Base-by-base conservation (phyloP, 2,797 vertebrate species). In the Melanotaenia nigrans region DNA sequence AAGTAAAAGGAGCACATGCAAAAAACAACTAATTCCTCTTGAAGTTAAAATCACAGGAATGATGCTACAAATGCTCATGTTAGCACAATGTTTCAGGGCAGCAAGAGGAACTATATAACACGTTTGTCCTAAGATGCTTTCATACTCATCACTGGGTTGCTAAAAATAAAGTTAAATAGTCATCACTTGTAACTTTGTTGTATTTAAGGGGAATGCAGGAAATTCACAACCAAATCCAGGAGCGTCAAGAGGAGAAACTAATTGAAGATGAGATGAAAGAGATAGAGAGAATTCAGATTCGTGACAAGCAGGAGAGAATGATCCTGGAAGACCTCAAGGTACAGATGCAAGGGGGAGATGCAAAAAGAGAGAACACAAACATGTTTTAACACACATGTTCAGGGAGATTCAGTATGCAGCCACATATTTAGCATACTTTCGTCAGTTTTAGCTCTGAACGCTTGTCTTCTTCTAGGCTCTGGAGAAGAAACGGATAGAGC, bases 311-410 rank as follows among this genome's bases (percentile, higher is more conserved):
- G 85, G 94, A 96, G 16, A 88, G 62, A 68, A 90, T 96, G 79
- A 95, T 94, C 40, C 78, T 90, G 83, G 95, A 97, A 61, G 96
- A 98, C 7, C 71, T 93, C 7, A 82, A 94, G 96, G 97, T 98
- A 88, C 24, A 42, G 8, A 20, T 18, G 1, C 20, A 24, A 14
- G 40, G 25, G 12, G 14, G 0, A 25, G 30, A 20, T 9, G 2
- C 49, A 28, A 2, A 25, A 11, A 25, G 13, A 28, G 24, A 42
- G 9, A 55, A 12, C 65, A 11, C 8, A 68, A 22, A 8, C 47
- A 54, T 25, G n/a, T n/a, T 61, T 8, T 33, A 35, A 30, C 4
- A n/a, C 4, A n/a, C 45, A 49, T n/a, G 45, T 10, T 51, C 42
- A 20, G 42, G 36, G 36, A 38, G 12, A 38, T 13, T 38, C 36